Conservation (phyloP, 2,113 vertebrate species). For the Toxotes jaculatrix region DNA sequence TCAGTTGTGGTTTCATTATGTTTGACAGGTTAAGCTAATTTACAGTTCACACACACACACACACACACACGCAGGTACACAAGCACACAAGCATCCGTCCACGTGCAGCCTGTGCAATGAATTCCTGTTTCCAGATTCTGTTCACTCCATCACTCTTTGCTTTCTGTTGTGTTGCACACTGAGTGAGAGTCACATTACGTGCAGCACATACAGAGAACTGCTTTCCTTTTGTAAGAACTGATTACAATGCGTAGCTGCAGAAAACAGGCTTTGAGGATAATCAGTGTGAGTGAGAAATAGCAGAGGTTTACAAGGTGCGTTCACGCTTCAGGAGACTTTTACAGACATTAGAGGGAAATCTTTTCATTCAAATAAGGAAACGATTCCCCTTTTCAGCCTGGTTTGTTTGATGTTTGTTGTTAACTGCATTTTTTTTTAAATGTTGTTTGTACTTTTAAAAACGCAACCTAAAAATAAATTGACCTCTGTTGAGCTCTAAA, state of each 20-base stretch:
- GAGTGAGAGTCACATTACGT: conserved; percentile 56
- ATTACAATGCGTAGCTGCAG: conserved; percentile 41
- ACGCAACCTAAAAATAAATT: not conserved
- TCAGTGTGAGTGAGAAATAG: not conserved
- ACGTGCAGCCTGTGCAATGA: not conserved
- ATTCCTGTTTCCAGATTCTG: not conserved
- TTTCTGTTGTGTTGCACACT: conserved; percentile 21
- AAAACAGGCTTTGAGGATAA: conserved; percentile 30
- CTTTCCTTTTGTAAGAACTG: conserved; percentile 49
- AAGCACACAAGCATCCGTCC: not conserved
- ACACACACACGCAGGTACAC: not conserved
- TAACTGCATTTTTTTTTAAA: not conserved
- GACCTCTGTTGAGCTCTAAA: too few species aligned
- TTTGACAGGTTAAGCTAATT: not conserved
- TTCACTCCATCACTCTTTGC: conserved; percentile 1
- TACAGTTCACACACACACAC: not conserved
- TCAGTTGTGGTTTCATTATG: not conserved
- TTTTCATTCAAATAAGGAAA: not conserved
- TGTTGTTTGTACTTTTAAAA: not conserved
- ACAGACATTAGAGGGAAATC: not conserved
- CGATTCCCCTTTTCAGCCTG: not conserved
- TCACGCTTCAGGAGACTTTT: conserved; percentile 4
- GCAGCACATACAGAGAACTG: conserved; percentile 64
- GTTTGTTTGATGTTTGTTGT: not conserved
- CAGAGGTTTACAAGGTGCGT: not conserved